phyloP scores from a whole-genome alignment of 2,888 invertebrate genomes.

The Tuta absoluta region DNA sequence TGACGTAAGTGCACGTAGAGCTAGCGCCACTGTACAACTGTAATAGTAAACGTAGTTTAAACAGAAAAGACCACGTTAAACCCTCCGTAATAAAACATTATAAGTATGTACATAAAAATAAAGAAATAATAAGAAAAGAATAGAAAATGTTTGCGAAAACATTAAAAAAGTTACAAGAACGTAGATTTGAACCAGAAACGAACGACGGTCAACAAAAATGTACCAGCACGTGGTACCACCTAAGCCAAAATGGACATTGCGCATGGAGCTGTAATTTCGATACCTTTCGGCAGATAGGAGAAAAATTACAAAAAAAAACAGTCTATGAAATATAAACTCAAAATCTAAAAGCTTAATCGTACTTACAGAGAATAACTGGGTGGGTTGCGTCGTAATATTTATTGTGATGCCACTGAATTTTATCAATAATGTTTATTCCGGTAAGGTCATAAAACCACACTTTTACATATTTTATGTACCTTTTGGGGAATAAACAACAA shows the following conservation, averaged over 20 bases:
- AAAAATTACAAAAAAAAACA: slow-evolving; percentile 29
- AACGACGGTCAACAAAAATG: slow-evolving; percentile 50
- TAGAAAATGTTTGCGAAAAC: slow-evolving; percentile 20
- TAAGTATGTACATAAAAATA: not conserved
- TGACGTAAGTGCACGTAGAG: not conserved
- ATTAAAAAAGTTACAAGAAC: slow-evolving; percentile 30
- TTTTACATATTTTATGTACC: not conserved
- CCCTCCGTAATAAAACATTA: no score
- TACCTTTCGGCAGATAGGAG: slow-evolving; percentile 28
- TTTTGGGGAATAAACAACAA: not conserved
- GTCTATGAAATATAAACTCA: slow-evolving; percentile 31
- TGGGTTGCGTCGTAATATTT: slow-evolving; percentile 1
- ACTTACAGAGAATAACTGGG: not conserved
- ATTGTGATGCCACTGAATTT: not conserved
- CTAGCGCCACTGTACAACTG: slow-evolving; percentile 15
- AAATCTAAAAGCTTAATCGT: not conserved
- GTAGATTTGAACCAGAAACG: slow-evolving; percentile 45
- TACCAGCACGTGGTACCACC: slow-evolving; percentile 38
- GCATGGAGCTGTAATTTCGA: slow-evolving; percentile 37
- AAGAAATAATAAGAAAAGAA: slow-evolving; percentile 27
- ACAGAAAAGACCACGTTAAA: not conserved
- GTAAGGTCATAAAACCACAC: not conserved
- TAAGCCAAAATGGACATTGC: slow-evolving; percentile 32
- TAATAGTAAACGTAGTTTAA: not conserved
- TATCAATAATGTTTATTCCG: not conserved